These are phyloP conservation scores for Gerris buenoi DNA, from an alignment of 1,140 invertebrate genomes.

Conservation along the genomic window DNA sequence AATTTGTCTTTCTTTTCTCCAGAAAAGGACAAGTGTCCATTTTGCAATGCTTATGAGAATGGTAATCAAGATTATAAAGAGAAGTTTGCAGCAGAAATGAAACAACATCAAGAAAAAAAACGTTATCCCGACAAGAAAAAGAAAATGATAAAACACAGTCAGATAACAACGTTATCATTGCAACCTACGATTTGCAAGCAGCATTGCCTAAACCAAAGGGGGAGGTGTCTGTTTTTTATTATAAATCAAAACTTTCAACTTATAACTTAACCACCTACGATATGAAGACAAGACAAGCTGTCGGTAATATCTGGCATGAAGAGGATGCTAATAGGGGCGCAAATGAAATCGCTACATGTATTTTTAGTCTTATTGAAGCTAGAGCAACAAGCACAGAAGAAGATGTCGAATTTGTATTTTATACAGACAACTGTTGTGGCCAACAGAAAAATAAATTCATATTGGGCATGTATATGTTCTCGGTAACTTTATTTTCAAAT, in stretches of 20 bases:
- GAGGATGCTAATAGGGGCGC: conserved; percentile 28
- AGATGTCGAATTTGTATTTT: conserved; percentile 27
- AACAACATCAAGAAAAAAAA: too few relatives aligned
- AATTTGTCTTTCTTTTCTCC: too few relatives aligned
- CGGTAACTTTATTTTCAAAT: too few relatives aligned
- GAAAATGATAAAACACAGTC: too few relatives aligned
- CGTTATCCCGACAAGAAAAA: too few relatives aligned
- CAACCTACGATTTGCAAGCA: too few relatives aligned
- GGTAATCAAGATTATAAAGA: too few relatives aligned
- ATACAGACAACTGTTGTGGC: conserved; percentile 28
- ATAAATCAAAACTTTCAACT: conserved; percentile 23
- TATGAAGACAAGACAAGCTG: conserved; percentile 21
- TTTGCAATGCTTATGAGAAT: too few relatives aligned
- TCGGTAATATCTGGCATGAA: conserved; percentile 34
- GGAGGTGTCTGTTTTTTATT: conserved; percentile 12
- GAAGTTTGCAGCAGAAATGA: too few relatives aligned
- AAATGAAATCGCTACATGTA: conserved; percentile 29
- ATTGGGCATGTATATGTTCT: conserved; percentile 22
- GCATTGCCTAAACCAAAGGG: conserved; percentile 8
- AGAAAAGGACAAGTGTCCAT: too few relatives aligned
- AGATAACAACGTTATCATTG: too few relatives aligned
- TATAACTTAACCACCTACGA: conserved; percentile 33
- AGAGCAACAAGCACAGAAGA: conserved; percentile 22
- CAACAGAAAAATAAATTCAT: conserved; percentile 31
- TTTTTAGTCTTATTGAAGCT: not conserved